Percentiles rank a stretch among this genome's conserved stretches.
Conservation (phyloP, 2,113 vertebrate species). For the Hyperopisus bebe region DNA sequence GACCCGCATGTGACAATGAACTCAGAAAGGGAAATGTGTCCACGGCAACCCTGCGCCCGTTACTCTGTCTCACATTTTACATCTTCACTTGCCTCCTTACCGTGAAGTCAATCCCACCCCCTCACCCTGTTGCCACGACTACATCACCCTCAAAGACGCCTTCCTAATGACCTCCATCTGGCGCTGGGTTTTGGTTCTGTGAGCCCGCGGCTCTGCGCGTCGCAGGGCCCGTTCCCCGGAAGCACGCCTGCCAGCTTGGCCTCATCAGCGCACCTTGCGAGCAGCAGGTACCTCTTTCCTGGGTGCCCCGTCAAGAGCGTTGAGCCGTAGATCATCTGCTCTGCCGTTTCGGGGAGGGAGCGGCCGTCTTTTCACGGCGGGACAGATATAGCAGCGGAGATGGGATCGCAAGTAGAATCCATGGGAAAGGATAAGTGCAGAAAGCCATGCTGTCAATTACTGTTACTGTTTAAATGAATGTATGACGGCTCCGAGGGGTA, state of each 20-base stretch:
- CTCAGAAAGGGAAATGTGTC: not conserved
- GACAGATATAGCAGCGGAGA: not conserved
- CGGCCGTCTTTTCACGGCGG: not conserved
- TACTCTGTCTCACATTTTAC: not conserved
- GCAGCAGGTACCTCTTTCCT: not conserved
- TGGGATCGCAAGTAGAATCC: not conserved
- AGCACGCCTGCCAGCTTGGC: not conserved
- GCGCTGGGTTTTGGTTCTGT: not conserved
- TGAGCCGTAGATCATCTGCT: not conserved
- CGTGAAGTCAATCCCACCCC: not conserved
- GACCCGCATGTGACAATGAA: not conserved
- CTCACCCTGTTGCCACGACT: not conserved
- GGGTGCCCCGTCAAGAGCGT: not conserved
- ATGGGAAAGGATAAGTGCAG: not conserved
- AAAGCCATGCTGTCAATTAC: not conserved
- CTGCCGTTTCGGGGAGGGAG: not conserved
- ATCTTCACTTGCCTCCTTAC: constrained; percentile 6
- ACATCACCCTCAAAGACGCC: constrained; percentile 1
- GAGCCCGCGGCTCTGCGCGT: not conserved
- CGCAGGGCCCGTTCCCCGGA: not conserved
- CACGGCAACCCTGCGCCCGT: not conserved
- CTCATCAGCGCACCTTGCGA: constrained; percentile 1
- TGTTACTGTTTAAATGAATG: not conserved
- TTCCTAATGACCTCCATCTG: constrained; percentile 15
- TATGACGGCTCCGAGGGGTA: not conserved